A percentile compares a stretch with the other conserved stretches of the same genome.
These are phyloP conservation scores for Lepidothrix coronata DNA, from an alignment of 2,113 vertebrate species.

Conservation along the genomic window DNA sequence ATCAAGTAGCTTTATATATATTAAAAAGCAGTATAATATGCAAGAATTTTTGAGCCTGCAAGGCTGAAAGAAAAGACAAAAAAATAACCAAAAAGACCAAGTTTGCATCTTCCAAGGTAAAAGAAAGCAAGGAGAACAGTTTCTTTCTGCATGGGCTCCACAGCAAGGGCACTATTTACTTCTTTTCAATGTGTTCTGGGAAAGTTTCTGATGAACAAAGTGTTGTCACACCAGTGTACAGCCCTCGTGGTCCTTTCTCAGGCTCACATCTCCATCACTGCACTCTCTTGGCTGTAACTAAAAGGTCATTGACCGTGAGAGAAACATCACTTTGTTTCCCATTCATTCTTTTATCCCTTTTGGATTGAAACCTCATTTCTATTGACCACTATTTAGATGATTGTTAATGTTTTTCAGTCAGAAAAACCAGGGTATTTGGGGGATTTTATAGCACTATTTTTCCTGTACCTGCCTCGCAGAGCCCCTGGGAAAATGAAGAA, in stretches of 20 bases:
- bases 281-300: background rate
- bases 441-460: background rate
- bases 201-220: background rate
- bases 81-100: background rate
- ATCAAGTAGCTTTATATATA: background rate
- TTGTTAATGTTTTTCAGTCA: background rate
- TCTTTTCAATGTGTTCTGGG: background rate
- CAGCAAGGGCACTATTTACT: background rate
- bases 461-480: background rate
- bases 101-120: background rate
- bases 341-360: background rate
- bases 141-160: background rate
- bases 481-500: background rate
- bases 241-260: background rate
- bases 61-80: background rate
- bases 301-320: background rate
- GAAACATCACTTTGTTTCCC: background rate
- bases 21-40: background rate
- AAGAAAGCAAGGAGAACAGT: background rate
- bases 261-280: background rate
- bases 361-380: background rate
- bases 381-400: background rate
- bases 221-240: fast-evolving
- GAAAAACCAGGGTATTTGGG: background rate
- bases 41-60: background rate